Evolutionary conservation across 1,140 invertebrate species (phyloP).

Genomic region (Lepidurus apus): DNA sequence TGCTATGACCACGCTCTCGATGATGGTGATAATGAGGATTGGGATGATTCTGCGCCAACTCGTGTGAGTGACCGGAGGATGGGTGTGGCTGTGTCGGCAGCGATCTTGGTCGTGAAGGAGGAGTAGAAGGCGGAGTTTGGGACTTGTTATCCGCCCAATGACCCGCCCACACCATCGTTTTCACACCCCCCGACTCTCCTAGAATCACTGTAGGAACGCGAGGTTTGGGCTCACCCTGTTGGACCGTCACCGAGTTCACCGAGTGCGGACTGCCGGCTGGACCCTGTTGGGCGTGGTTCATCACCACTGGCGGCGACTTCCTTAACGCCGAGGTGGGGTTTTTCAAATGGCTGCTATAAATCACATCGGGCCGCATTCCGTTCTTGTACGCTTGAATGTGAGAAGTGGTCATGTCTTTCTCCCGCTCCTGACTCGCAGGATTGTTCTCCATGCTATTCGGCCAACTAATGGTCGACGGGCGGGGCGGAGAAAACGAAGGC

Average conservation of each 20-base stretch:
- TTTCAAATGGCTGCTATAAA: conserved; percentile 62
- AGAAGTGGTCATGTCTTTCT: conserved; percentile 35
- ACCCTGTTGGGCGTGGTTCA: conserved; percentile 24
- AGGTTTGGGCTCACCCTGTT: conserved; percentile 16
- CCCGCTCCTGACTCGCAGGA: conserved; percentile 16
- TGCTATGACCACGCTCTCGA: conserved; percentile 29
- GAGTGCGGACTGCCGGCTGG: conserved; percentile 34
- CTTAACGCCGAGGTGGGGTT: conserved; percentile 35
- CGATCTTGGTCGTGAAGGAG: conserved; percentile 27
- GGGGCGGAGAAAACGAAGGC: conserved; percentile 26
- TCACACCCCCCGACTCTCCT: conserved; percentile 42
- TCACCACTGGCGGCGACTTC: conserved; percentile 35
- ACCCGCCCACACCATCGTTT: conserved; percentile 43
- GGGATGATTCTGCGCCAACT: conserved; percentile 25
- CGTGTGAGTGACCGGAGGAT: neutral
- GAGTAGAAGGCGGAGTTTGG: conserved; percentile 23
- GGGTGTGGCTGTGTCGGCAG: conserved; percentile 11
- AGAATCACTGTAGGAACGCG: conserved; percentile 41
- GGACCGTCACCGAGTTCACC: conserved; percentile 37
- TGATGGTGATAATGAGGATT: conserved; percentile 34
- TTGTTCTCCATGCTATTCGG: conserved; percentile 35
- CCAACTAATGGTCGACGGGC: conserved; percentile 36
- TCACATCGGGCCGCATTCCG: conserved; percentile 70
- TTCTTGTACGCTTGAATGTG: conserved; percentile 56
- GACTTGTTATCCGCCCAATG: conserved; percentile 30